These are phyloP conservation scores for Anisognathus igniventris DNA, from an alignment of 2,797 vertebrate species.

Conservation along the genomic window DNA sequence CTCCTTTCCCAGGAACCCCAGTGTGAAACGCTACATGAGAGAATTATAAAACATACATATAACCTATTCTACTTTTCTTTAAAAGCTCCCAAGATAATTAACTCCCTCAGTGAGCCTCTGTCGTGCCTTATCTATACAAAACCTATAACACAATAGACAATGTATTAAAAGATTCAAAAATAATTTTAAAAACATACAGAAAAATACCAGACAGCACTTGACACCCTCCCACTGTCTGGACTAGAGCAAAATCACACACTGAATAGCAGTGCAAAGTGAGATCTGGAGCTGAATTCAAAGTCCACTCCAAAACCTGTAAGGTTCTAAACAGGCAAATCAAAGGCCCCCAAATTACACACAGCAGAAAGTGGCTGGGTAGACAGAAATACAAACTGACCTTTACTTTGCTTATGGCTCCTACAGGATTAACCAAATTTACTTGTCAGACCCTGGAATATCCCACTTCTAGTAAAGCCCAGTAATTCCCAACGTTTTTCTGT, in stretches of 20 bases:
- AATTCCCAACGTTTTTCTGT: not conserved
- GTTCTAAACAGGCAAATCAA: not conserved
- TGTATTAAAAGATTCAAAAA: not conserved
- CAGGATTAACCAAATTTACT: not conserved
- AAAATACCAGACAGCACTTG: not conserved
- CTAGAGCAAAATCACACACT: not conserved
- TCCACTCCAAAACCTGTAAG: not conserved
- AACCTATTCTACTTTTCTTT: not conserved
- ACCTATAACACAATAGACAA: not conserved
- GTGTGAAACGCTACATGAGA: rapidly evolving
- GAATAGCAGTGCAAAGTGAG: not conserved
- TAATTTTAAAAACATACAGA: not conserved
- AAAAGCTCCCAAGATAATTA: not conserved
- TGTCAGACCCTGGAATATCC: not conserved
- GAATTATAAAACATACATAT: not conserved
- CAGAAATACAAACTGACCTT: not conserved
- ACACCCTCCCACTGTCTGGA: not conserved
- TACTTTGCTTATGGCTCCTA: not conserved
- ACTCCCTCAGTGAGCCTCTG: not conserved
- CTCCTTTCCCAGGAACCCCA: not conserved
- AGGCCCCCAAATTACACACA: not conserved
- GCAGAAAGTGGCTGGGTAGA: not conserved
- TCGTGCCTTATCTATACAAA: not conserved
- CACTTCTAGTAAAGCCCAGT: not conserved
- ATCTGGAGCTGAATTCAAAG: not conserved